A percentile compares a stretch with the other conserved stretches of the same genome.
phyloP scores from a whole-genome alignment of 2,113 vertebrate genomes.

The Paedocypris sp. region DNA sequence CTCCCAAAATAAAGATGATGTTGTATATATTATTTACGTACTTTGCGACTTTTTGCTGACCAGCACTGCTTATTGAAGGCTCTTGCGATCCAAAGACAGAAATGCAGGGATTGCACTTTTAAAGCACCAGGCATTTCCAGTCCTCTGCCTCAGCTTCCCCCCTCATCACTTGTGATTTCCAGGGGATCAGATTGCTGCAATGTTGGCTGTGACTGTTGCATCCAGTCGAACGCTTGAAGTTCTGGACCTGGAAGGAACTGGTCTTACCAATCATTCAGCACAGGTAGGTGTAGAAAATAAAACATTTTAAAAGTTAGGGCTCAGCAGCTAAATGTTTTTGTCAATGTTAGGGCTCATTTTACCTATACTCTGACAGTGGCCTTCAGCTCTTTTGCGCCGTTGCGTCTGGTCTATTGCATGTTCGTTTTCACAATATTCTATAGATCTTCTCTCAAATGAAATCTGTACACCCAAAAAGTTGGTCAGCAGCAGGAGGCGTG shows the following conservation, averaged over 20 bases:
- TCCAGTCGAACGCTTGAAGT: conserved; percentile 91
- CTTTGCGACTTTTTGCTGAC: conserved; percentile 14
- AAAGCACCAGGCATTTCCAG: background rate
- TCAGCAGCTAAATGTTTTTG: too few relatives aligned
- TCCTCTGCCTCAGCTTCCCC: background rate
- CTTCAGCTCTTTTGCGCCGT: too few relatives aligned
- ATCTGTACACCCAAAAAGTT: too few relatives aligned
- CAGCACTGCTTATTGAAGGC: background rate
- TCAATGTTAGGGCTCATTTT: too few relatives aligned
- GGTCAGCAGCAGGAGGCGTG: too few relatives aligned
- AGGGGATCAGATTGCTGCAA: conserved; percentile 91
- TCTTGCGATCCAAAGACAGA: background rate
- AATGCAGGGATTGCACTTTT: conserved; percentile 15
- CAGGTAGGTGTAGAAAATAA: conserved; percentile 60
- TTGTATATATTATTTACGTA: too few relatives aligned
- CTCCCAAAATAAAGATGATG: too few relatives aligned
- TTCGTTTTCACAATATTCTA: too few relatives aligned
- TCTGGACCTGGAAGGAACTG: conserved; percentile 88
- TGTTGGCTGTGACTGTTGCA: conserved; percentile 88
- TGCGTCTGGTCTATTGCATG: too few relatives aligned
- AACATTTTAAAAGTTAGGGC: background rate
- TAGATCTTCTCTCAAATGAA: too few relatives aligned
- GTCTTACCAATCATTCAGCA: conserved; percentile 87
- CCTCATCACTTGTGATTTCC: conserved; percentile 35
- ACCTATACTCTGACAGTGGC: too few relatives aligned